phyloP scores from a whole-genome alignment of 2,888 invertebrate species.

The Neoitamus cyanurus region DNA sequence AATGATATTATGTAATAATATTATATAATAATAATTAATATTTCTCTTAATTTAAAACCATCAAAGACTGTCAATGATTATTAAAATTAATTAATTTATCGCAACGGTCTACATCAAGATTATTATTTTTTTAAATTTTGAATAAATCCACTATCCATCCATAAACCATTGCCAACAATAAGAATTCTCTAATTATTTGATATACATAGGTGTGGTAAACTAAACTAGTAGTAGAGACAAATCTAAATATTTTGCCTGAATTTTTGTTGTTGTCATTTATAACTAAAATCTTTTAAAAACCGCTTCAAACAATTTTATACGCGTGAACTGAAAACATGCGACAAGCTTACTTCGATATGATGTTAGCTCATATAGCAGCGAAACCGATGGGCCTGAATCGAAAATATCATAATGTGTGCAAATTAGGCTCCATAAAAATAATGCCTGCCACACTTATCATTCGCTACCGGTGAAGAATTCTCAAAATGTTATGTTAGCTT shows the following conservation, averaged over 20 bases:
- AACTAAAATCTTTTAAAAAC: not conserved
- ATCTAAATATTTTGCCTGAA: not conserved
- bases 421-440: not conserved
- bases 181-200: no score
- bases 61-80: no score
- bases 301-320: not conserved
- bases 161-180: no score
- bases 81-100: no score
- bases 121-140: no score
- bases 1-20: no score
- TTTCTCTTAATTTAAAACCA: no score
- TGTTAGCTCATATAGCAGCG: not conserved
- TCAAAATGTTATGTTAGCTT: not conserved
- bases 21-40: no score
- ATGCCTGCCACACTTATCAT: not conserved
- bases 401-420: not conserved
- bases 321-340: not conserved
- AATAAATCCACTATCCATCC: no score
- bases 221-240: not conserved
- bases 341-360: not conserved
- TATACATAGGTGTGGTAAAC: no score
- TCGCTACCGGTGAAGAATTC: not conserved
- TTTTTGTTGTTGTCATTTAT: no score
- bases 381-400: not conserved
- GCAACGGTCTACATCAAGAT: no score